phyloP scores from a whole-genome alignment of 2,113 vertebrate species.

The Craseonycteris thonglongyai region DNA sequence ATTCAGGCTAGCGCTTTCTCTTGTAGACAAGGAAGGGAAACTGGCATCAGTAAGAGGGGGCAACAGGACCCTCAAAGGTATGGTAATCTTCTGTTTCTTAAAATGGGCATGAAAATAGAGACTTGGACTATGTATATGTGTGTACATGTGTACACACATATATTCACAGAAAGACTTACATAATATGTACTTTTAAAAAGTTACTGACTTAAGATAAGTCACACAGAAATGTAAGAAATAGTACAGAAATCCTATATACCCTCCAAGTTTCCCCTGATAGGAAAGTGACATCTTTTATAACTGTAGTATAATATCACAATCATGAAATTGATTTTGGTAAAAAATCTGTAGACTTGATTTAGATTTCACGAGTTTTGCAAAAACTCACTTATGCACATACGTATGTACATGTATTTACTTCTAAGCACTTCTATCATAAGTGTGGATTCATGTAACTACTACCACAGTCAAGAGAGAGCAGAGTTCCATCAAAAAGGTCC shows the following conservation, averaged over 20 bases:
- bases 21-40: neutral
- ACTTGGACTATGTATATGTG: neutral
- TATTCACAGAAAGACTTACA: neutral
- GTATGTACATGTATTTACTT: neutral
- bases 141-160: neutral
- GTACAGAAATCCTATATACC: neutral
- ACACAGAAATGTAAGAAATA: neutral
- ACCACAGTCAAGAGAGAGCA: neutral
- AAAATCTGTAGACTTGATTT: neutral
- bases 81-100: neutral
- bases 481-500: neutral
- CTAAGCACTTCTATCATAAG: neutral
- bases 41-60: neutral
- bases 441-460: neutral
- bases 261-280: neutral
- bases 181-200: neutral
- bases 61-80: neutral
- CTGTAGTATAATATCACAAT: neutral
- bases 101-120: neutral
- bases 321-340: neutral
- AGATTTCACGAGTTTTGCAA: neutral
- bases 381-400: neutral
- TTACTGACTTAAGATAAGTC: neutral
- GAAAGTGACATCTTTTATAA: neutral
- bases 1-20: neutral